Evolutionary conservation across 2,113 vertebrate species (phyloP).

Genomic region (Myrmecophaga tridactyla): DNA sequence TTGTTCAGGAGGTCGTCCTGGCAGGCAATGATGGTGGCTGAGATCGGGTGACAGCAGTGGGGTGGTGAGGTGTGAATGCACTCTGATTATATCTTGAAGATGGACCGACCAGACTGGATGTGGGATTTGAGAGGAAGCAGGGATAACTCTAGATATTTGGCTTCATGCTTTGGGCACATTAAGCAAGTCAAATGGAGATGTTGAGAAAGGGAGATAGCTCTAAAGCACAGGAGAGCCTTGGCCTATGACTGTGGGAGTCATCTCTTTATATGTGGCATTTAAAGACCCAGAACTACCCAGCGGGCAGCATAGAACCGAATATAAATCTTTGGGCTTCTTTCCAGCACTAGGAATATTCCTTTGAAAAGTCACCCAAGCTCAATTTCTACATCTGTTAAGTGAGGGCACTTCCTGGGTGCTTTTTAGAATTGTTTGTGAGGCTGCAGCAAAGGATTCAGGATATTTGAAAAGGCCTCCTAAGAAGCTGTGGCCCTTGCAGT

Average conservation of each 20-base stretch:
- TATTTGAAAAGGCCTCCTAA: not conserved
- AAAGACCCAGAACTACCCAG: too few species aligned
- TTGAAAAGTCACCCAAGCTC: not conserved
- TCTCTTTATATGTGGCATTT: too few species aligned
- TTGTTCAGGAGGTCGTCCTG: not conserved
- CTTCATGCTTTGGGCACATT: not conserved
- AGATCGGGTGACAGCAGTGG: not conserved
- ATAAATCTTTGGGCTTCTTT: too few species aligned
- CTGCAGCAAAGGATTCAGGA: not conserved
- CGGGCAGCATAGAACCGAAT: too few species aligned
- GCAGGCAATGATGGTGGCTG: not conserved
- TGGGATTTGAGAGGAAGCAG: not conserved
- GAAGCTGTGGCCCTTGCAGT: not conserved
- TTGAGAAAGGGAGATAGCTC: not conserved
- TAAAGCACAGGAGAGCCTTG: not conserved
- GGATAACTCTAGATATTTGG: not conserved
- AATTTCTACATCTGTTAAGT: not conserved
- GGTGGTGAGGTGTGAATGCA: not conserved
- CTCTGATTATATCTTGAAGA: not conserved
- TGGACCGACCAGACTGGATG: not conserved
- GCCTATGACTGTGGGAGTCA: not conserved
- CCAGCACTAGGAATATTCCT: not conserved
- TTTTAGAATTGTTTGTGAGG: not conserved
- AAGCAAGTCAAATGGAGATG: not conserved
- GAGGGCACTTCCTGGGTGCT: not conserved